phyloP scores from a whole-genome alignment of 2,113 vertebrate genomes.

The Grallaria varia region DNA sequence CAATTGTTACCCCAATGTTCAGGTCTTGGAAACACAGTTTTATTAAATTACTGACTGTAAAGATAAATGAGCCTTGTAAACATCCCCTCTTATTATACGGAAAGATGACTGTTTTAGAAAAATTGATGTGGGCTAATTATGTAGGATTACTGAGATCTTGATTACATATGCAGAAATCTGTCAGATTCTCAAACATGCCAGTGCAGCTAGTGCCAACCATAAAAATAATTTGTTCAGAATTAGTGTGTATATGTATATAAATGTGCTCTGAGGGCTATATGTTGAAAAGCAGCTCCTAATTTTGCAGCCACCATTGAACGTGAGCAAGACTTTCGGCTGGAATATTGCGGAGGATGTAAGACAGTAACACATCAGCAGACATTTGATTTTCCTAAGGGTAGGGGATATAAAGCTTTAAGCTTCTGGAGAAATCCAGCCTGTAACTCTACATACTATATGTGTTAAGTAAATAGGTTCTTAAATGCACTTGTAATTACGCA shows the following conservation, averaged over 20 bases:
- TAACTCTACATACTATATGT: background rate
- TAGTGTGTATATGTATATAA: constrained; percentile 39
- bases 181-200: constrained; percentile 31
- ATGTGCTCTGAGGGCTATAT: background rate
- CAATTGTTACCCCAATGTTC: constrained; percentile 41
- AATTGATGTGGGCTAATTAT: constrained; percentile 66
- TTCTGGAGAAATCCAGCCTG: background rate
- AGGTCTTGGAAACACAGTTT: constrained; percentile 50
- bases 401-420: background rate
- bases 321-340: background rate
- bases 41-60: constrained; percentile 65
- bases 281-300: background rate
- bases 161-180: constrained; percentile 63
- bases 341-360: background rate
- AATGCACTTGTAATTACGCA: background rate
- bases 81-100: constrained; percentile 55
- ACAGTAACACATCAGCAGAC: background rate
- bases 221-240: constrained; percentile 57
- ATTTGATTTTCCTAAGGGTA: background rate
- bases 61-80: constrained; percentile 67
- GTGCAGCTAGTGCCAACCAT: constrained; percentile 25
- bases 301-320: background rate
- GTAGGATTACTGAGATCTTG: constrained; percentile 64
- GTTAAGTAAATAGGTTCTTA: background rate
- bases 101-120: constrained; percentile 65